Evolutionary conservation across 2,797 vertebrate species (phyloP).

Genomic region (Thalassophryne amazonica): DNA sequence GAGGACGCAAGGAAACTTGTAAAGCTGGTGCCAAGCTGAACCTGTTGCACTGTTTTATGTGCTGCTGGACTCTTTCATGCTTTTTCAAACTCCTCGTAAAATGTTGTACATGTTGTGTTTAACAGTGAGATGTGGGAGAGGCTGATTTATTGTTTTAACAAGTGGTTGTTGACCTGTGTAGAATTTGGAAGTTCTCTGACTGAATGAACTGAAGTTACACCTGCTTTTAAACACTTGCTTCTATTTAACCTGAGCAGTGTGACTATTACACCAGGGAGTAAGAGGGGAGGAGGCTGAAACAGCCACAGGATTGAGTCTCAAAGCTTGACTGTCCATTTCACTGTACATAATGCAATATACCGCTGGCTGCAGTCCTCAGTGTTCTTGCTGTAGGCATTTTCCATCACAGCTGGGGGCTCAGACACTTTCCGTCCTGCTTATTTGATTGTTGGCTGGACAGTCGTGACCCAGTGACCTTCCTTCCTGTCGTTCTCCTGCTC

Average conservation of each 20-base stretch:
- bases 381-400: constrained; percentile 36
- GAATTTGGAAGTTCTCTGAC: too few relatives aligned
- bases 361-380: constrained; percentile 13
- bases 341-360: constrained; percentile 24
- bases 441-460: constrained; percentile 36
- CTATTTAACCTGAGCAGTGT: neutral
- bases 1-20: too few relatives aligned
- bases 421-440: constrained; percentile 9
- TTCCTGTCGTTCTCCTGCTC: constrained; percentile 14
- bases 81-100: too few relatives aligned
- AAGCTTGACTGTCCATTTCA: constrained; percentile 3
- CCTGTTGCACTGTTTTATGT: too few relatives aligned
- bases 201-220: too few relatives aligned
- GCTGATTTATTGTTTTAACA: too few relatives aligned
- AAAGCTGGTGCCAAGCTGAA: too few relatives aligned
- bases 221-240: constrained; percentile 7
- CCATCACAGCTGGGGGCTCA: constrained; percentile 39
- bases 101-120: too few relatives aligned
- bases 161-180: too few relatives aligned
- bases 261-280: neutral
- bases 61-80: too few relatives aligned
- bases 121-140: too few relatives aligned
- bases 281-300: neutral
- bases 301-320: constrained; percentile 4
- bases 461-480: constrained; percentile 27